Evolutionary conservation across 2,113 vertebrate genomes (phyloP).

Genomic region (Tenebrosternarchus preto): DNA sequence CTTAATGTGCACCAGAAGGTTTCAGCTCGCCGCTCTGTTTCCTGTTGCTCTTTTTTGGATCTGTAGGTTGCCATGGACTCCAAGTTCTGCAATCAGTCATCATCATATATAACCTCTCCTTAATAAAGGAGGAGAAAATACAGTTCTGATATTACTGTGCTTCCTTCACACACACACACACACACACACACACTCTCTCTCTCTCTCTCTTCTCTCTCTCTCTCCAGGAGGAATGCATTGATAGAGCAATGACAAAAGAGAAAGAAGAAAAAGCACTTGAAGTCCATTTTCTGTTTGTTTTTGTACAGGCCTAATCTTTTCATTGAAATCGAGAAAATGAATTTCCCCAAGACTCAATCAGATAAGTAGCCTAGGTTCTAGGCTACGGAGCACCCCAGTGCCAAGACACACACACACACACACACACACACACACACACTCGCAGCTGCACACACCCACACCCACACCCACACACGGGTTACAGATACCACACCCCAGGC

Average conservation of each 20-base stretch:
- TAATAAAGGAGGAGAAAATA: neutral
- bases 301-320: slow-evolving; percentile 21
- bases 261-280: slow-evolving; percentile 40
- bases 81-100: no score
- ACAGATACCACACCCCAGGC: no score
- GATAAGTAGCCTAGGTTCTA: slow-evolving; percentile 20
- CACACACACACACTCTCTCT: neutral
- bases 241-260: slow-evolving; percentile 42
- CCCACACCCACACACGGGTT: neutral
- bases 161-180: slow-evolving; percentile 1
- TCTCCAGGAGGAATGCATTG: slow-evolving; percentile 51
- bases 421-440: neutral
- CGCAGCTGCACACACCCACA: no score
- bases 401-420: neutral
- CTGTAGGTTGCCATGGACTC: no score
- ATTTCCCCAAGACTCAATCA: slow-evolving; percentile 33
- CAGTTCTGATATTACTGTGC: neutral
- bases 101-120: no score
- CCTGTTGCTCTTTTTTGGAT: no score
- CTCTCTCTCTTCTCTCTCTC: neutral
- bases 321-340: slow-evolving; percentile 36
- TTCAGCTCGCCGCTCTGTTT: no score
- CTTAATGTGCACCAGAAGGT: no score
- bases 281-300: slow-evolving; percentile 41
- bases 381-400: neutral